Evolutionary conservation across 53 echinoderm and acorn worm genomes (phyloP), one percentile per base, ranked within the genome.

Genomic region (Antedon mediterranea): DNA sequence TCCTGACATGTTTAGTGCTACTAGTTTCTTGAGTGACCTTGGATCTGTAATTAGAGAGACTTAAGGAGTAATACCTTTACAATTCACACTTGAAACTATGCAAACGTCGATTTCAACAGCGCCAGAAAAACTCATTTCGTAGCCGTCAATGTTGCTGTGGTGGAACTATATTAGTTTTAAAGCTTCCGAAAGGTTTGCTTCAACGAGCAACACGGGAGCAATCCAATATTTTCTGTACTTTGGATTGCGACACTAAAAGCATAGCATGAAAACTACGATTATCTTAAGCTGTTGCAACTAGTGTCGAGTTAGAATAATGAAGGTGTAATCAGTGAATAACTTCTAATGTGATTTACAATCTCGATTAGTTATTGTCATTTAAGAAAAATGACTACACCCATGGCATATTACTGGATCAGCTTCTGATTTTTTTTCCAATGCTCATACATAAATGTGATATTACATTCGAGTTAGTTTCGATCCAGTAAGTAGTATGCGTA

Each of bases 31-130:
- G 57, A 57, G 23, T 57, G 57, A 57, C 57, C 57, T 57, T 57
- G 57, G 57, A 57, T 3, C 23, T 15, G 57, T 57, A 57, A 57
- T 57, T 57, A 57, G 57, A 57, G 57, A 18, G 57, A 11, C 57
- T 57, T 57, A 57, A 57, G 57, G 57, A 57, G 57, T 57, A 57
- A 57, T 57, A 57, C 57, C 57, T 57, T 57, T 57, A 57, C 57
- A 57, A 57, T 57, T 57, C 57, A 57, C 57, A 57, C 57, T 57
- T 11, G 57, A 57, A 57, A 57, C 57, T 57, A 57, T 57, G 57
- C 23, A 57, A n/a, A 57, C 57, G 57, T 57, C 23, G 57, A 57
- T 57, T 57, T 18, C 57, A 57, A 57, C 57, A 57, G 57, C 57
- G 57, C 57, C 57, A 57, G 57, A 57, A 57, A 57, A 57, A 57